Percentiles rank a stretch among this genome's conserved stretches.
Evolutionary conservation across 2,797 vertebrate species (phyloP).

Genomic region (Lepilemur septentrionalis): DNA sequence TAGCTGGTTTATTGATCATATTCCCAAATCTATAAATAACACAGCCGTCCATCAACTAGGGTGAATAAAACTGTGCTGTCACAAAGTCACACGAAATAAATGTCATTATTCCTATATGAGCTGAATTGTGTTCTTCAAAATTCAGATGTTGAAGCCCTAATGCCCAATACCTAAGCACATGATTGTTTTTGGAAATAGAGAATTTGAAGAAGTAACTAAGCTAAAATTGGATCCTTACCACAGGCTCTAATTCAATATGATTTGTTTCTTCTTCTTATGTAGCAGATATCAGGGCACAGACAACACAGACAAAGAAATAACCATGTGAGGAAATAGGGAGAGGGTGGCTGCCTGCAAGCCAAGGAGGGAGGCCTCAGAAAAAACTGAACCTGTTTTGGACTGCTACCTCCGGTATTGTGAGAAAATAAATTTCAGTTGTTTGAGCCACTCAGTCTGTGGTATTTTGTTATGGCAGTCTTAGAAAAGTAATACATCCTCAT

Average conservation of each 20-base stretch:
- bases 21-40: not conserved
- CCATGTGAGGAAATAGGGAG: not conserved
- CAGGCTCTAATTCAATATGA: not conserved
- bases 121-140: not conserved
- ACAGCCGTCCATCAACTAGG: not conserved
- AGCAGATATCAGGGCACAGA: not conserved
- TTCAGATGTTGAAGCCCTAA: not conserved
- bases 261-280: not conserved
- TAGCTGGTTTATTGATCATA: not conserved
- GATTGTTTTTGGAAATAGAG: not conserved
- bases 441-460: not conserved
- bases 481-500: not conserved
- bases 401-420: not conserved
- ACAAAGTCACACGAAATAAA: not conserved
- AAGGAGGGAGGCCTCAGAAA: not conserved
- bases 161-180: not conserved
- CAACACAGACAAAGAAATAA: not conserved
- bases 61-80: not conserved
- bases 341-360: accelerated
- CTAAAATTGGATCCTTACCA: not conserved
- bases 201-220: not conserved
- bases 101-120: not conserved
- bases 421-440: not conserved
- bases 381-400: not conserved
- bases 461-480: not conserved